A percentile compares a stretch with the other conserved stretches of the same genome.
These are phyloP conservation scores for Melanostoma scalare DNA, from an alignment of 2,888 invertebrate species.

Conservation along the genomic window DNA sequence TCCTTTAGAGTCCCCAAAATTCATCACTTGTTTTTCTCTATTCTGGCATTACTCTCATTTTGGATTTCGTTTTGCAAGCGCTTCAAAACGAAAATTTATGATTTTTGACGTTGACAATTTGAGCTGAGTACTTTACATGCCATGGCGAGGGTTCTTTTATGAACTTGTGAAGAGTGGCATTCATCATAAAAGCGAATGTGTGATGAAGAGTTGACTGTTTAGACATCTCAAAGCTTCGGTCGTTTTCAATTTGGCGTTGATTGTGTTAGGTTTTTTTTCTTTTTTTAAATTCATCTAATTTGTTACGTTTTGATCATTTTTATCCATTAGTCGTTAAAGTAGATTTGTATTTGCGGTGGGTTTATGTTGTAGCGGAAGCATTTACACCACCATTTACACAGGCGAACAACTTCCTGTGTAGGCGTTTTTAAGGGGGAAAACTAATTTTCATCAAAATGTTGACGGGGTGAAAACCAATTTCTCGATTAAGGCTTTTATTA, in stretches of 20 bases:
- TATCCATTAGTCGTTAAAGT: conserved; percentile 35
- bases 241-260: conserved; percentile 34
- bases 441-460: conserved; percentile 29
- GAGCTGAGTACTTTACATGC: conserved; percentile 32
- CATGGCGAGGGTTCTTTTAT: conserved; percentile 14
- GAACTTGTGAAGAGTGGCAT: conserved; percentile 15
- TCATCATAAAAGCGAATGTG: conserved; percentile 1
- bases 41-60: neutral
- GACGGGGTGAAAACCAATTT: conserved; percentile 52
- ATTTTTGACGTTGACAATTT: conserved; percentile 58
- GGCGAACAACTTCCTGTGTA: conserved; percentile 21
- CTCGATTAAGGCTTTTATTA: conserved; percentile 40
- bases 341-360: conserved; percentile 31
- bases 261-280: conserved; percentile 10
- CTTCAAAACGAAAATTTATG: conserved; percentile 48
- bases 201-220: conserved; percentile 14
- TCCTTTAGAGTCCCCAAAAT: neutral
- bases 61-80: conserved; percentile 5
- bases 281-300: conserved; percentile 42
- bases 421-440: conserved; percentile 7
- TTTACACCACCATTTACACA: conserved; percentile 26
- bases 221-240: conserved; percentile 30
- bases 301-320: conserved; percentile 57
- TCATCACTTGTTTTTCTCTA: neutral
- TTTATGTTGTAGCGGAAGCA: conserved; percentile 40